Evolutionary conservation across 2,797 vertebrate species (phyloP), one percentile per base, ranked within the genome.

Genomic region (Knipowitschia caucasica): DNA sequence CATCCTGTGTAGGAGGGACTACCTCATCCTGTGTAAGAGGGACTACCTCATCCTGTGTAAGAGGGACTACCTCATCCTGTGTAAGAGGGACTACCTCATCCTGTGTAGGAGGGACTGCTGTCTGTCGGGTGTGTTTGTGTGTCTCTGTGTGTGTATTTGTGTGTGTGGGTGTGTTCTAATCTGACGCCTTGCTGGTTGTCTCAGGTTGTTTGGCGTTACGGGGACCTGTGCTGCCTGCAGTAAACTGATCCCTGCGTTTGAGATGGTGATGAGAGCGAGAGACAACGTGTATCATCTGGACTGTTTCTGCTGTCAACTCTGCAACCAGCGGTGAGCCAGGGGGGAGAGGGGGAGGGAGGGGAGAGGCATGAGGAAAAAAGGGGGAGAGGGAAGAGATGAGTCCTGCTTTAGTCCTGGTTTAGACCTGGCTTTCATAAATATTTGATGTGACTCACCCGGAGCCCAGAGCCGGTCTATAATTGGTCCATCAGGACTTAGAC

Each of bases 231-330:
- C 96, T 2, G 96, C 95, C 61, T 99, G 96, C 85, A 99, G 95
- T 83, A 99, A 99, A 75, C 95, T 99, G 62, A 99, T 99, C 64
- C 96, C 96, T 18, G 96, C 96, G 73, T 99, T 99, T 61, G 96
- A 99, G 89, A 99, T 99, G 96, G 96, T 99, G 73, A 99, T 99
- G 96, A 91, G 95, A 34, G 96, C 96, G 54, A 98, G 96, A 88
- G 96, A 99, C 81, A 99, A 99, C 4, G 96, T 98, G 75, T 99
- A 99, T 88, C 96, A 99, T 86, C 91, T 99, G 88, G 96, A 99
- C 90, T 99, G 96, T 84, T 99, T 99, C 39, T 96, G 96, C 2
- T 99, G 96, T 80, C 96, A 99, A 78, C 95, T 99, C 80, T 99
- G 96, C 81, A 99, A 98, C 86, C 96, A 99, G 82, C 96, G 96